Evolutionary conservation across 2,888 invertebrate genomes (phyloP).

Genomic region (Schizaphis graminum): DNA sequence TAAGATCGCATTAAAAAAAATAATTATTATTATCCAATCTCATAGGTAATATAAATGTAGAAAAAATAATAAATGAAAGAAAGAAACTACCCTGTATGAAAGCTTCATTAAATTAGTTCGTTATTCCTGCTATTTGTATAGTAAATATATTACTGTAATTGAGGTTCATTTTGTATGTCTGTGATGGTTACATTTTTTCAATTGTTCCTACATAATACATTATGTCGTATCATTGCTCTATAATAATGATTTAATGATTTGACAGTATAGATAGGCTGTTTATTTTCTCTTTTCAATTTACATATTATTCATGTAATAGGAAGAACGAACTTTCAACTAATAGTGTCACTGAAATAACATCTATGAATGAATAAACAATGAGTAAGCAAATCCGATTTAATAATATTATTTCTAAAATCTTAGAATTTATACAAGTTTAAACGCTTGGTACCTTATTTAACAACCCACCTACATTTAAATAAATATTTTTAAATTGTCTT

Average conservation of each 20-base stretch:
- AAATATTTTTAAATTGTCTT: not conserved
- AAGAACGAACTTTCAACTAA: not conserved
- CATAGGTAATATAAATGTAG: not conserved
- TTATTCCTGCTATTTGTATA: not conserved
- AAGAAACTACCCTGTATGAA: not conserved
- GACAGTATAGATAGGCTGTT: not conserved
- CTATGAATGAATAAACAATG: slow-evolving; percentile 15
- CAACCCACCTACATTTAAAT: not conserved
- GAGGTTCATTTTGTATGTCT: not conserved
- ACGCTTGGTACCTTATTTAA: not conserved
- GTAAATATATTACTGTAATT: slow-evolving; percentile 5
- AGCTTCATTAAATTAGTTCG: not conserved
- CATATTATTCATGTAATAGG: not conserved
- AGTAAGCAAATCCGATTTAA: not conserved
- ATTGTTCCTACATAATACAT: not conserved
- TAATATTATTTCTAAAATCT: not conserved
- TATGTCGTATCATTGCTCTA: not conserved
- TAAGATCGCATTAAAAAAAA: not conserved
- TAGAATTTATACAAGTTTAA: not conserved
- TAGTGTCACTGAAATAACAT: slow-evolving; percentile 23
- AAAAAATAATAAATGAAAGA: not conserved
- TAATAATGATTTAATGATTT: not conserved
- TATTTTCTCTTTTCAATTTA: not conserved
- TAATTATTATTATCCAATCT: not conserved
- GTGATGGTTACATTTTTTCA: not conserved